Base-by-base conservation (phyloP, 2,113 vertebrate genomes). In the Equus przewalskii region DNA sequence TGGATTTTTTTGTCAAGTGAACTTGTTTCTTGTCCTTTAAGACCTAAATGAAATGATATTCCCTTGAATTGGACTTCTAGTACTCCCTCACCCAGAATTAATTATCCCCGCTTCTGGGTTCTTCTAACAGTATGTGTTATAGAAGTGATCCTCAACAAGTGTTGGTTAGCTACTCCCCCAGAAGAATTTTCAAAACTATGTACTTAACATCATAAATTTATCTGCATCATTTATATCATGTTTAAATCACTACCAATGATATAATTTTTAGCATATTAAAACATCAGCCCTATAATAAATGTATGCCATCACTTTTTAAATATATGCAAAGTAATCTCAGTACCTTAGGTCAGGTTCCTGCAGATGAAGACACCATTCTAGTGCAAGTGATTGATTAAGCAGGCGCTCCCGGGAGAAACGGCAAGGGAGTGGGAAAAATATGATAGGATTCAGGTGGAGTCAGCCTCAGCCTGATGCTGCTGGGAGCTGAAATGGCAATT, bases 181-280 rank as follows among this genome's bases (percentile, higher is more conserved):
- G 70, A 64, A 85, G 10, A 76, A 81, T 33, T 73, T 95, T 84
- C 30, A 85, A 73, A 81, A 85, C 67, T 73, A 67, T 62, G 67
- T 69, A 69, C 15, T 83, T 91, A 78, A 86, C 5, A 67, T 65
- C 26, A 10, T 51, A 88, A 79, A 83, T 91, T 70, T 94, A 87
- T 79, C 54, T 73, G 82, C 51, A 44, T 41, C 51, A 46, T 90
- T 82, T 88, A 26, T 10, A 51, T 73, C 13, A 0, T 81, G 24
- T 70, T 78, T 91, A 70, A 95, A 75, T 94, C 62, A 92, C 79
- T 96, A 87, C 24, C 86, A 78, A 30, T 70, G 22, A 56, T 70
- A 36, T 58, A 60, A 85, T 46, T 75, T 92, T 49, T 81, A 81
- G 12, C 28, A 62, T 24, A 81, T 58, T 86, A 72, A 96, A 81